These are phyloP conservation scores for Acanthosepion lycidas DNA, from an alignment of 2,888 invertebrate genomes.

Conservation along the genomic window DNA sequence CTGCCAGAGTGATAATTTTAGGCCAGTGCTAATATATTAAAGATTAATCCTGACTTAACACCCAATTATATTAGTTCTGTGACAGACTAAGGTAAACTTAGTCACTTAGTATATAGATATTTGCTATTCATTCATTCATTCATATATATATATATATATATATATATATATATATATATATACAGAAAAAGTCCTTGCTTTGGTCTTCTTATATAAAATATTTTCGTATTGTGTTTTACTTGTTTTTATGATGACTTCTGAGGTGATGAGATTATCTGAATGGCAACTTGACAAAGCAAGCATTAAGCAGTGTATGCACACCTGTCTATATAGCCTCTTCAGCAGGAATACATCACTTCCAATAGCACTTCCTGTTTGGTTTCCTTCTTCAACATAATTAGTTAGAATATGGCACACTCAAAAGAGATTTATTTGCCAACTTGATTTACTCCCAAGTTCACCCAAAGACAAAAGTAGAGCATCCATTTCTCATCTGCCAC, in stretches of 20 bases:
- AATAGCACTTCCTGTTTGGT: neutral
- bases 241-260: neutral
- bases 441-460: neutral
- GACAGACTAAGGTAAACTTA: too few relatives aligned
- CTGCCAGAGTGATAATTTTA: too few relatives aligned
- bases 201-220: too few relatives aligned
- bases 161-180: too few relatives aligned
- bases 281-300: conserved; percentile 33
- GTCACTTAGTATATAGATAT: too few relatives aligned
- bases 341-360: neutral
- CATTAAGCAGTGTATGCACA: neutral
- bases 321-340: neutral
- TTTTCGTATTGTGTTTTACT: too few relatives aligned
- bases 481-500: neutral
- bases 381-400: neutral
- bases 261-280: neutral
- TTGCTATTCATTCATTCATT: too few relatives aligned
- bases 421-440: neutral
- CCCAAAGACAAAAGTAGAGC: neutral
- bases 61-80: too few relatives aligned
- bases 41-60: too few relatives aligned
- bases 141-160: too few relatives aligned
- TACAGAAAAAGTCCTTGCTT: too few relatives aligned
- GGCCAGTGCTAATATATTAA: too few relatives aligned
- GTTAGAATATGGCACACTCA: neutral